These are phyloP conservation scores for Nephrotoma flavescens DNA, from an alignment of 2,888 invertebrate species.

Conservation along the genomic window DNA sequence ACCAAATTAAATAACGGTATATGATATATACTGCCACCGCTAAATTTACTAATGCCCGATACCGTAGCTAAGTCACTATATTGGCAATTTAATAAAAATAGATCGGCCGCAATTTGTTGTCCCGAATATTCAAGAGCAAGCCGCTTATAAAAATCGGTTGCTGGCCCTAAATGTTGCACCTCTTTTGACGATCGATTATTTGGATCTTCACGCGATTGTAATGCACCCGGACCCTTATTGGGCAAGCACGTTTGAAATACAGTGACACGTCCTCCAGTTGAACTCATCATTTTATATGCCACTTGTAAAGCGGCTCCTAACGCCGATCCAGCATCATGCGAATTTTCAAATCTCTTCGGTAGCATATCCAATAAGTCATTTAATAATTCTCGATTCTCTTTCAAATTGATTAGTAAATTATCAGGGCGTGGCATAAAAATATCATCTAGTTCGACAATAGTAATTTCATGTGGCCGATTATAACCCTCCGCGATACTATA, in stretches of 20 bases:
- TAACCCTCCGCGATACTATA: constrained; percentile 76
- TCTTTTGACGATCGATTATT: constrained; percentile 70
- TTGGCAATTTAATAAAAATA: constrained; percentile 85
- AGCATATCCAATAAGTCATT: constrained; percentile 58
- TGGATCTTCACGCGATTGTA: constrained; percentile 71
- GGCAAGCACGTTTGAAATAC: constrained; percentile 87
- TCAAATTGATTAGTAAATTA: constrained; percentile 80
- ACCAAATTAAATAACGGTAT: constrained; percentile 71
- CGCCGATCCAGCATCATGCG: constrained; percentile 62
- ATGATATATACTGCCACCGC: constrained; percentile 85
- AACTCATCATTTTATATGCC: constrained; percentile 77
- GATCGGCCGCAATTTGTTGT: constrained; percentile 88
- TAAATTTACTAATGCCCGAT: constrained; percentile 87
- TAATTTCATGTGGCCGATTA: constrained; percentile 74
- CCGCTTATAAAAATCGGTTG: constrained; percentile 95
- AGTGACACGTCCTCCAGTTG: constrained; percentile 88
- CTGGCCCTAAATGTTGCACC: constrained; percentile 77
- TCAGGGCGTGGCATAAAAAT: constrained; percentile 93
- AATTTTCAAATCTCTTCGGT: constrained; percentile 55
- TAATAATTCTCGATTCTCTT: constrained; percentile 66
- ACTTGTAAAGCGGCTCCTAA: constrained; percentile 88
- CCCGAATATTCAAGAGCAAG: constrained; percentile 92
- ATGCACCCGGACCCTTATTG: constrained; percentile 74
- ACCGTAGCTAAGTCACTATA: constrained; percentile 90
- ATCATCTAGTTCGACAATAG: constrained; percentile 86